Evolutionary conservation across 1,140 invertebrate species (phyloP).

Genomic region (Conus ventricosus): DNA sequence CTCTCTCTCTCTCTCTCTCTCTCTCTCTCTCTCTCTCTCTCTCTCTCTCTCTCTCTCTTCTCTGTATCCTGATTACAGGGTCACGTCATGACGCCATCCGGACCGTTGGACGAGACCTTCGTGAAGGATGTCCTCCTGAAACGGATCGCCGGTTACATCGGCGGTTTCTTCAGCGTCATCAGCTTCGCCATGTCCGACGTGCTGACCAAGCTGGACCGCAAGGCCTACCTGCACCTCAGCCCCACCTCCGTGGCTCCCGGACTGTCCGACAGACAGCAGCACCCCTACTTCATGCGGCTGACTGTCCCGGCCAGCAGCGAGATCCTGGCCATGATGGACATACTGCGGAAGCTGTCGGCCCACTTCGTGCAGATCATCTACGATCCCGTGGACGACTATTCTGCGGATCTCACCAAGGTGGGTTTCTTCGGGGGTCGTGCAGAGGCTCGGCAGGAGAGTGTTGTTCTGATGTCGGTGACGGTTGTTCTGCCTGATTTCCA

Average conservation of each 20-base stretch:
- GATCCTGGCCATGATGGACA: conserved; percentile 80
- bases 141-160: conserved; percentile 45
- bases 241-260: conserved; percentile 85
- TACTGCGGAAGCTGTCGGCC: conserved; percentile 42
- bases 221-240: conserved; percentile 79
- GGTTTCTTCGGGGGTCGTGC: neutral
- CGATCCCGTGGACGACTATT: conserved; percentile 36
- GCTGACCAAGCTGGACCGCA: conserved; percentile 19
- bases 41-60: neutral
- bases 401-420: neutral
- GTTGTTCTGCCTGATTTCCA: no score
- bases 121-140: conserved; percentile 65
- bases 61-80: neutral
- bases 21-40: neutral
- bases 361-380: conserved; percentile 53
- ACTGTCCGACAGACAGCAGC: conserved; percentile 84
- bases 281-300: conserved; percentile 85
- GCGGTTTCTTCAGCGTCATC: conserved; percentile 30
- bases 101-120: neutral
- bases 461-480: no score
- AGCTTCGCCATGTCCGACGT: conserved; percentile 44
- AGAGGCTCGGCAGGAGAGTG: no score
- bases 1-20: neutral
- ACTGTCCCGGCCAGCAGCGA: conserved; percentile 88
- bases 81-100: neutral